These are phyloP conservation scores for Motacilla alba DNA, from an alignment of 2,113 vertebrate genomes.

Conservation along the genomic window DNA sequence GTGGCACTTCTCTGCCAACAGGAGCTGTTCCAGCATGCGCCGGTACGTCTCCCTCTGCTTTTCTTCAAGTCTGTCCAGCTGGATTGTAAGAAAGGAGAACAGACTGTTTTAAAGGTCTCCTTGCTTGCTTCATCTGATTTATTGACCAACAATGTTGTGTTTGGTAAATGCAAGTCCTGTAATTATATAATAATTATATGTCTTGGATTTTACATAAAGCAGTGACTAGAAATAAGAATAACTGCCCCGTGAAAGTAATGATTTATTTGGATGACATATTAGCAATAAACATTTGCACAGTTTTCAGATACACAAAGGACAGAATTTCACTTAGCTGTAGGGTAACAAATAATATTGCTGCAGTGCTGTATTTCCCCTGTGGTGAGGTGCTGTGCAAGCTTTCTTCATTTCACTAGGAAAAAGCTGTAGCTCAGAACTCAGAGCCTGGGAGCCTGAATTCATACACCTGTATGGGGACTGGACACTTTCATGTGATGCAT, in stretches of 20 bases:
- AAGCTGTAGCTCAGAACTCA: not conserved
- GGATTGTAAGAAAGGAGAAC: slow-evolving; percentile 26
- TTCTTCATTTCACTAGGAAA: not conserved
- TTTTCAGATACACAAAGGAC: not conserved
- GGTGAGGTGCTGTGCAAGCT: not conserved
- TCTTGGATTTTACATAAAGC: not conserved
- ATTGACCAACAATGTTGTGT: slow-evolving; percentile 1
- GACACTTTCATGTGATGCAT: not conserved
- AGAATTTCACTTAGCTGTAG: not conserved
- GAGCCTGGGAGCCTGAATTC: not conserved
- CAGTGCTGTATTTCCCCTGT: not conserved
- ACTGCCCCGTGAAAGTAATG: not conserved
- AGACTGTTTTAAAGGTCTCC: not conserved
- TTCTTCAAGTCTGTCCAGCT: slow-evolving; percentile 94
- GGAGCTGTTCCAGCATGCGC: slow-evolving; percentile 96
- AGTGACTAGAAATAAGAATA: slow-evolving; percentile 1
- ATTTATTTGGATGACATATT: not conserved
- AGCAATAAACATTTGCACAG: not conserved
- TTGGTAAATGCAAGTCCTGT: not conserved
- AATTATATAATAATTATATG: not conserved
- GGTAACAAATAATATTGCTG: not conserved
- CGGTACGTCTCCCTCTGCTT: slow-evolving; percentile 94
- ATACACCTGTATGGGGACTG: not conserved
- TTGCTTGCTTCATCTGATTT: slow-evolving; percentile 34
- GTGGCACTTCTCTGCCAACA: slow-evolving; percentile 94